Evolutionary conservation across 1,140 invertebrate species (phyloP).

Genomic region (Akabosia matsudoensis): DNA sequence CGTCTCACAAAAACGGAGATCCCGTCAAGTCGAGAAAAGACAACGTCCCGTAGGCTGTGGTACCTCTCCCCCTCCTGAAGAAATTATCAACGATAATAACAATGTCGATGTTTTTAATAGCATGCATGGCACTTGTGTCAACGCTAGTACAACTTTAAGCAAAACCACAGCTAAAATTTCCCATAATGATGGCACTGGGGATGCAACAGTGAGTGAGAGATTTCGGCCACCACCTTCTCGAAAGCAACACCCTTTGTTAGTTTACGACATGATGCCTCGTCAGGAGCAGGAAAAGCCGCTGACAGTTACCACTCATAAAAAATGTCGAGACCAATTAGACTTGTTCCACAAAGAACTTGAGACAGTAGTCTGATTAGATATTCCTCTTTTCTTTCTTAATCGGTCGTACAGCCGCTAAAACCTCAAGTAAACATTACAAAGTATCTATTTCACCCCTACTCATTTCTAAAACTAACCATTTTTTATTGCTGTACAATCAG

Average conservation of each 20-base stretch:
- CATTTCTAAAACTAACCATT: neutral
- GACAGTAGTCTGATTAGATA: slow-evolving; percentile 23
- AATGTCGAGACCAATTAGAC: slow-evolving; percentile 24
- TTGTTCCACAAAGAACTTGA: slow-evolving; percentile 23
- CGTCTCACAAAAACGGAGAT: slow-evolving; percentile 1
- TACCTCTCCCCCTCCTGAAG: slow-evolving; percentile 23
- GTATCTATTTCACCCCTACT: neutral
- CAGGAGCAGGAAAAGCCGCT: slow-evolving; percentile 22
- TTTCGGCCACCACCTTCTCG: slow-evolving; percentile 38
- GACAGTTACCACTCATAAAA: slow-evolving; percentile 22
- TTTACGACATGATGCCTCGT: slow-evolving; percentile 34
- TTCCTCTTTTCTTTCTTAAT: neutral
- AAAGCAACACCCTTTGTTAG: slow-evolving; percentile 42
- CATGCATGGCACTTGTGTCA: neutral
- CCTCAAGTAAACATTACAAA: neutral
- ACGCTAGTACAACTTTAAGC: neutral
- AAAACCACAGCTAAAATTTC: neutral
- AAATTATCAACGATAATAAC: neutral
- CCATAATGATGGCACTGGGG: neutral
- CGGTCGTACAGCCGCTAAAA: neutral
- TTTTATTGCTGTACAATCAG: too few species aligned
- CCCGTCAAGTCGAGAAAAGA: slow-evolving; percentile 25
- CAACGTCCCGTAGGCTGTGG: slow-evolving; percentile 32
- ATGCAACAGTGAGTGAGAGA: neutral
- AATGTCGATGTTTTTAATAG: neutral